Evolutionary conservation across 2,113 vertebrate species (phyloP), one percentile per base, ranked within the genome.

Genomic region (Anser cygnoides): DNA sequence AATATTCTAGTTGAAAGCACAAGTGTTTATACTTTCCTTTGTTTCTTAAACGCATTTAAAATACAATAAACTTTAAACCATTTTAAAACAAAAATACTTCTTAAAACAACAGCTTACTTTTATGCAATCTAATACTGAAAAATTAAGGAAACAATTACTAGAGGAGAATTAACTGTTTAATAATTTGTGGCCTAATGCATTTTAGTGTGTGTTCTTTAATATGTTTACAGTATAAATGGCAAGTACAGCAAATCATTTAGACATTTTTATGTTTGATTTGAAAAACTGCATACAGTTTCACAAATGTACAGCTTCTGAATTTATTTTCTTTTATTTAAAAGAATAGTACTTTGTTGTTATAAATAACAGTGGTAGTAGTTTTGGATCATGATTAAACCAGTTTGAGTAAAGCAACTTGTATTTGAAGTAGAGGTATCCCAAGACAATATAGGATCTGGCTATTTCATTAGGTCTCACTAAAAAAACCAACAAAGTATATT

Each of bases 271-370:
- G 5, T 28, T 72, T 76, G 6, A 43, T 62, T 31, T 28, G 20
- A 16, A 79, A 83, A 84, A 31, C 8, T 22, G 31, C 9, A 67
- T 25, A 28, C 11, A 54, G 26, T 44, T 49, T 63, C 44, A 78
- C 13, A 92, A 72, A 50, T 2, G 6, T n/a, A 63, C 0, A 0
- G 6, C 8, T 61, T 73, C 35, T 29, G 23, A 18, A 67, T 63
- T 71, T 62, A 23, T 75, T 85, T 82, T 71, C 17, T 76, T 72
- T 67, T 49, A 78, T 84, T 10, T 39, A 77, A 33, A 35, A 67
- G 10, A 81, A 66, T 22, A 25, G 11, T 50, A 26, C 6, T 55
- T 87, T 31, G 19, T 9, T 61, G 5, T 61, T 59, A 73, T 10
- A 62, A 79, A 11, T 23, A 90, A 65, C 41, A 57, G 22, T 5